These are phyloP conservation scores for Orchesella cincta DNA, from an alignment of 1,140 invertebrate genomes.

Conservation along the genomic window DNA sequence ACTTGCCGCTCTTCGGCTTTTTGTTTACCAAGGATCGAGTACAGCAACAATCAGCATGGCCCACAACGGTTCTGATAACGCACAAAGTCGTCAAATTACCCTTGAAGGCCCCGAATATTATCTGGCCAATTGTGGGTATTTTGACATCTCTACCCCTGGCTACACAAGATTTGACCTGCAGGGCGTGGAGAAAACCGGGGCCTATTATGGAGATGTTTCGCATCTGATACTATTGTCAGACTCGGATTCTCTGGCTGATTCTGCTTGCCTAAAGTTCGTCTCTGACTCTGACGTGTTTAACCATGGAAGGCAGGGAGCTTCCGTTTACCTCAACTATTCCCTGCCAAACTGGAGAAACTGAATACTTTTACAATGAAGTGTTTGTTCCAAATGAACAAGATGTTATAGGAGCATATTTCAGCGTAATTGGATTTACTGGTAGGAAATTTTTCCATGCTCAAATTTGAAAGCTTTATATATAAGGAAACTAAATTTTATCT, in stretches of 20 bases:
- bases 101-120: conserved; percentile 37
- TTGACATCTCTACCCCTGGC: conserved; percentile 22
- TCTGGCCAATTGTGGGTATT: conserved; percentile 30
- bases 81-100: too few species aligned
- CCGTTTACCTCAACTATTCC: conserved; percentile 40
- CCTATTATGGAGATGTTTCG: conserved; percentile 38
- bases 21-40: neutral
- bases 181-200: conserved; percentile 30
- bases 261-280: conserved; percentile 29
- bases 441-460: conserved; percentile 26
- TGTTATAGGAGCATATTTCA: conserved; percentile 42
- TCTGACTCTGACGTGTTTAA: conserved; percentile 36
- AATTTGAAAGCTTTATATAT: neutral
- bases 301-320: conserved; percentile 45
- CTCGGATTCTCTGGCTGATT: neutral
- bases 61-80: neutral
- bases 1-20: neutral
- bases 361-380: conserved; percentile 50
- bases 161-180: conserved; percentile 42
- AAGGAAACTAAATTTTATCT: neutral
- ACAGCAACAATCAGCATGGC: neutral
- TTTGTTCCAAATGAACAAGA: conserved; percentile 40
- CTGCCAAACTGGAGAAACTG: neutral
- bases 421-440: conserved; percentile 43
- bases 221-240: neutral